A percentile compares a stretch with the other conserved stretches of the same genome.
These are phyloP conservation scores for Drosophila nannoptera DNA, from an alignment of 1,140 invertebrate species.

Conservation along the genomic window DNA sequence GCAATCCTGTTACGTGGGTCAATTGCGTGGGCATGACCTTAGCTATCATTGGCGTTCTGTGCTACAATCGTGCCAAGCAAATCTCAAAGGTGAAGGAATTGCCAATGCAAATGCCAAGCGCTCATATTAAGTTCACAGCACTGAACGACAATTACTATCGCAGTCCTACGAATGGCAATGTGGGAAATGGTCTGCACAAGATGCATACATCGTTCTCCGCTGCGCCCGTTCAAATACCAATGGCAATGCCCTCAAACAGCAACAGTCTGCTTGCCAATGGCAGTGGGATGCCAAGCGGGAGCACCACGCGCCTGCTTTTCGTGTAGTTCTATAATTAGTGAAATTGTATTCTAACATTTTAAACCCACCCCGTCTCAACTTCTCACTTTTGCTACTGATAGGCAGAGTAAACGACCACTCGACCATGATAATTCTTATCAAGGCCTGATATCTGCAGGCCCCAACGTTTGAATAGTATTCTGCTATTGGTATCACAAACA, in stretches of 20 bases:
- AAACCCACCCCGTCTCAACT: background rate
- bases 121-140: slow-evolving; percentile 65
- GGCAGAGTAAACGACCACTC: background rate
- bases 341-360: slow-evolving; percentile 34
- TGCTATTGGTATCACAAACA: background rate
- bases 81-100: slow-evolving; percentile 51
- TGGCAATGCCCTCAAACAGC: slow-evolving; percentile 5
- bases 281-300: slow-evolving; percentile 67
- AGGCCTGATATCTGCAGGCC: background rate
- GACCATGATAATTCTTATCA: slow-evolving; percentile 22
- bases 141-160: slow-evolving; percentile 63
- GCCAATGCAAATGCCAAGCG: slow-evolving; percentile 50
- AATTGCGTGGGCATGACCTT: slow-evolving; percentile 95
- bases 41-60: slow-evolving; percentile 93
- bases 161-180: slow-evolving; percentile 51
- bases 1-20: slow-evolving; percentile 93
- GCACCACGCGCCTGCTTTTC: slow-evolving; percentile 67
- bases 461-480: slow-evolving; percentile 15
- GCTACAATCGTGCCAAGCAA: slow-evolving; percentile 86
- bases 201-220: slow-evolving; percentile 1
- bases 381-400: background rate
- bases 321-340: slow-evolving; percentile 65
- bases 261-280: slow-evolving; percentile 69
- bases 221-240: slow-evolving; percentile 26
- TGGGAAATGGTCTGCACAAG: slow-evolving; percentile 59